A percentile compares a stretch with the other conserved stretches of the same genome.
phyloP scores from a whole-genome alignment of 2,797 vertebrate species.

The Acipenser ruthenus region DNA sequence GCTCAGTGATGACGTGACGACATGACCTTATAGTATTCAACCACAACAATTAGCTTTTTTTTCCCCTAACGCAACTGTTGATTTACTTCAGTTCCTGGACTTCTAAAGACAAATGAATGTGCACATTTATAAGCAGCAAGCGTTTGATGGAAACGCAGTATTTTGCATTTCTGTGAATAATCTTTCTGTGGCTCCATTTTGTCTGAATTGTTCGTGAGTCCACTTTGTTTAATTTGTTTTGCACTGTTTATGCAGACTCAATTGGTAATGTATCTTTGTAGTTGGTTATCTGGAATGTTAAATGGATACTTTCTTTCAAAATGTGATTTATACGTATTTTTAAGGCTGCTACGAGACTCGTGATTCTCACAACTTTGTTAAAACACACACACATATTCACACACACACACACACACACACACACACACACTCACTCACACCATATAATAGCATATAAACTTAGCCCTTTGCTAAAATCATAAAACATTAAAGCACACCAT shows the following conservation, averaged over 20 bases:
- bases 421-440: slow-evolving; percentile 13
- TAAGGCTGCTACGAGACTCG: background rate
- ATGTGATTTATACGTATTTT: background rate
- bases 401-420: slow-evolving; percentile 29
- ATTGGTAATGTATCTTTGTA: background rate
- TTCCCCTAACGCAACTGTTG: background rate
- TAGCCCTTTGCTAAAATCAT: slow-evolving; percentile 48
- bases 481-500: slow-evolving; percentile 53
- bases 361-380: slow-evolving; percentile 19
- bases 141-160: background rate
- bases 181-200: background rate
- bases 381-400: slow-evolving; percentile 47
- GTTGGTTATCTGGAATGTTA: background rate
- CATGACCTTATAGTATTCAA: background rate
- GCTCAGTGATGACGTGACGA: background rate
- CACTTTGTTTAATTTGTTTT: background rate
- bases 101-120: background rate
- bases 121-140: background rate
- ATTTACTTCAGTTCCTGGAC: background rate
- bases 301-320: background rate
- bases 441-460: no score
- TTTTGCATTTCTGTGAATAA: background rate
- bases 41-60: no score
- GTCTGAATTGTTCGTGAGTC: background rate
- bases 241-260: background rate